Evolutionary conservation across 2,797 vertebrate species (phyloP).

Genomic region (Lepus townsendii): DNA sequence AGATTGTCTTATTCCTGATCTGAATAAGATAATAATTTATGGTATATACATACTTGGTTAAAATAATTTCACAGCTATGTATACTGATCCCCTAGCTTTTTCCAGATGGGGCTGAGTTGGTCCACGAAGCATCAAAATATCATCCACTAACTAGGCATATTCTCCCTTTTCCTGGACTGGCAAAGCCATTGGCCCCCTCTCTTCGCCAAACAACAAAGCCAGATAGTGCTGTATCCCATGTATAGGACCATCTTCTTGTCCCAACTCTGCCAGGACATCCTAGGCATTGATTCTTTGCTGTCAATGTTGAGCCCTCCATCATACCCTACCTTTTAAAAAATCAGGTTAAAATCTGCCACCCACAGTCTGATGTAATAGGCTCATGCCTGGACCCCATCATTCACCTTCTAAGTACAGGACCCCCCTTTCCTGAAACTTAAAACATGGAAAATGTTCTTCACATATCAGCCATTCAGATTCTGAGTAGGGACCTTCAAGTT

Average conservation of each 20-base stretch:
- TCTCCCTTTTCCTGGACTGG: slow-evolving; percentile 28
- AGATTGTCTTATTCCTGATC: neutral
- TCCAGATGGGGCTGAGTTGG: neutral
- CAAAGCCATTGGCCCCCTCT: neutral
- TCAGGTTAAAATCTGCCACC: slow-evolving; percentile 25
- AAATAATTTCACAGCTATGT: neutral
- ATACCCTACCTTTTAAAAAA: neutral
- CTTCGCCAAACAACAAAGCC: slow-evolving; percentile 31
- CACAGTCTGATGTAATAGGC: neutral
- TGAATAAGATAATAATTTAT: slow-evolving; percentile 46
- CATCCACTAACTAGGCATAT: neutral
- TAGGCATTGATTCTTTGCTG: neutral
- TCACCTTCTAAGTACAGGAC: neutral
- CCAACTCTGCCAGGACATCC: neutral
- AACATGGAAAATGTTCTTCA: neutral
- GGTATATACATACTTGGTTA: neutral
- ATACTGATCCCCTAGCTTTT: slow-evolving; percentile 1
- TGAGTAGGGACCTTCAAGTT: neutral
- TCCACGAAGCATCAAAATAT: neutral
- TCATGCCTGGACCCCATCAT: neutral
- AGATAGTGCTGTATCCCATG: neutral
- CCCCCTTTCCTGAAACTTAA: slow-evolving; percentile 8
- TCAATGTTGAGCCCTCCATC: neutral
- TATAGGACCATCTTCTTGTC: slow-evolving; percentile 13
- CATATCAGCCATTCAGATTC: neutral